These are phyloP conservation scores for Dasysyrphus albostriatus DNA, from an alignment of 2,888 invertebrate genomes.

Conservation along the genomic window DNA sequence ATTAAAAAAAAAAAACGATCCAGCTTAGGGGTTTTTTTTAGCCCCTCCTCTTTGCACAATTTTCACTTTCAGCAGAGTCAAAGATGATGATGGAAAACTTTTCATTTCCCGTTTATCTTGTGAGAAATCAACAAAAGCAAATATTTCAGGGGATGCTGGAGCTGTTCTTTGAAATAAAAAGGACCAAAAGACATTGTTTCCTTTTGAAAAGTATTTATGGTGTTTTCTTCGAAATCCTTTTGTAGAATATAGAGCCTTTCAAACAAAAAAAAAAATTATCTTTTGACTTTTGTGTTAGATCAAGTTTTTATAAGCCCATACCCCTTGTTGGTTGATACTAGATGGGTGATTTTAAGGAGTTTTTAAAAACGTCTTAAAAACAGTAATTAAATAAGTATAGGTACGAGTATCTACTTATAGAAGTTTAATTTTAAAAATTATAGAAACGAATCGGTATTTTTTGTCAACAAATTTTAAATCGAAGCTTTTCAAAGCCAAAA, in stretches of 20 bases:
- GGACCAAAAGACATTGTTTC: conserved; percentile 36
- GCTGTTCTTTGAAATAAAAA: background rate
- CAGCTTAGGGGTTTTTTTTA: conserved; percentile 6
- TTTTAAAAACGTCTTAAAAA: conserved; percentile 13
- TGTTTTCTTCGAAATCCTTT: conserved; percentile 40
- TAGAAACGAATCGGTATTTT: background rate
- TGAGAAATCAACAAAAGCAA: conserved; percentile 19
- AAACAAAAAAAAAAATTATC: conserved; percentile 26
- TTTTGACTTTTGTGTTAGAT: conserved; percentile 39
- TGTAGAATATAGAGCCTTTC: conserved; percentile 20
- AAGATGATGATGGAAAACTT: conserved; percentile 64
- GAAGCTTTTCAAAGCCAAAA: background rate
- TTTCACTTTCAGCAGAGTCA: conserved; percentile 51
- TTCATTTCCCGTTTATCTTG: conserved; percentile 60
- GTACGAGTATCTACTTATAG: conserved; percentile 32
- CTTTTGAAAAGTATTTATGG: conserved; percentile 25
- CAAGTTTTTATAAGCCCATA: conserved; percentile 1
- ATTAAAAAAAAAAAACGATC: conserved; percentile 59
- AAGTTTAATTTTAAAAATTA: conserved; percentile 24
- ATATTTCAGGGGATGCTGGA: background rate
- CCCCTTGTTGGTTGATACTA: background rate
- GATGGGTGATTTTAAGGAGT: background rate
- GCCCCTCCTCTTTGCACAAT: conserved; percentile 12
- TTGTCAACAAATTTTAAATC: conserved; percentile 29
- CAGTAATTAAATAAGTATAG: conserved; percentile 48